A percentile compares a stretch with the other conserved stretches of the same genome.
Conservation (phyloP, 2,113 vertebrate species). For the Heterochromis multidens region DNA sequence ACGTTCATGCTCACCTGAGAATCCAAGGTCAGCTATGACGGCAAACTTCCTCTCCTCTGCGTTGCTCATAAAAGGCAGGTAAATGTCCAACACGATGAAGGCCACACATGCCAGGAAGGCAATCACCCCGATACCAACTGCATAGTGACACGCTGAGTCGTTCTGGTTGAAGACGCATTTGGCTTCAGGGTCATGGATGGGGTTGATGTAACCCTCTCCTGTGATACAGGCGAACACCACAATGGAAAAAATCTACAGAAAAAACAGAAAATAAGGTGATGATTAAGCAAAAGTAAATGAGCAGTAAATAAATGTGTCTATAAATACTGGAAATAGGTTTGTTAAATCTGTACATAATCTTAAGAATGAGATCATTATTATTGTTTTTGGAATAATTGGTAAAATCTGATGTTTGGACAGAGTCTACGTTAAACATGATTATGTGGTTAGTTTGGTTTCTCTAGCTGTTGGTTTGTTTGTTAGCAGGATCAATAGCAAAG, state of each 20-base stretch:
- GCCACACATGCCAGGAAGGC: conserved; percentile 83
- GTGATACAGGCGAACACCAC: conserved; percentile 86
- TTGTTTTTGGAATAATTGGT: not conserved
- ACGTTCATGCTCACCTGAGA: conserved; percentile 78
- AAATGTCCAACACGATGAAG: conserved; percentile 82
- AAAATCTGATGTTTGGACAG: not conserved
- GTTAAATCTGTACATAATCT: too few species aligned
- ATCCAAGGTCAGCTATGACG: conserved; percentile 80
- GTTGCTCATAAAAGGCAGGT: conserved; percentile 86
- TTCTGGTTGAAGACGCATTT: conserved; percentile 84
- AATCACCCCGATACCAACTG: conserved; percentile 80
- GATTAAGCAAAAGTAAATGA: not conserved
- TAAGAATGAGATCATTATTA: too few species aligned
- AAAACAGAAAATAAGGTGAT: not conserved
- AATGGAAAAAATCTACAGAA: conserved; percentile 79
- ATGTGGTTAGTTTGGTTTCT: too few species aligned
- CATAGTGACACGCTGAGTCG: conserved; percentile 82
- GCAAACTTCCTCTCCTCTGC: conserved; percentile 82
- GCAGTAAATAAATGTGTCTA: fast-evolving
- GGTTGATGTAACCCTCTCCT: conserved; percentile 81
- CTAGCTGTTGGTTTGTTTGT: too few species aligned
- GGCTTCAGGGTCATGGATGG: fast-evolving
- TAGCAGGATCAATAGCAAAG: too few species aligned
- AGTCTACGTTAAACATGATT: too few species aligned
- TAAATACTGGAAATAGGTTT: too few species aligned